phyloP scores from a whole-genome alignment of 2,888 invertebrate genomes.

The Chymomyza amoena region DNA sequence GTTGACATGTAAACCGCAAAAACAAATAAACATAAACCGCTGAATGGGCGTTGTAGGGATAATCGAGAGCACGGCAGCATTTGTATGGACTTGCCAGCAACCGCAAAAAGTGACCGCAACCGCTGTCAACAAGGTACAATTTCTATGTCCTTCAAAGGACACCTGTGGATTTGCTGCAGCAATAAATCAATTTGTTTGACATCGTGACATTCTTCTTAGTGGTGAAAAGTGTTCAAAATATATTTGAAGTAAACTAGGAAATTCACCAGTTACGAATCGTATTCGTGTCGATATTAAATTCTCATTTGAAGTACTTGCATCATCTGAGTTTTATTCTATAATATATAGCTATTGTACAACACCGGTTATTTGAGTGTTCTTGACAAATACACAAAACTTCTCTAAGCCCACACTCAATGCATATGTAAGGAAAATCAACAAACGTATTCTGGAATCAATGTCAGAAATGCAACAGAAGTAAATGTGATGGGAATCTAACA shows the following conservation, averaged over 20 bases:
- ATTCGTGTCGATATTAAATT: not conserved
- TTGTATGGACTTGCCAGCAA: not conserved
- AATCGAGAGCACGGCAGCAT: not conserved
- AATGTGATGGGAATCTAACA: slow-evolving; percentile 28
- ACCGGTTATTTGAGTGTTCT: too few relatives aligned
- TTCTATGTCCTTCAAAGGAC: not conserved
- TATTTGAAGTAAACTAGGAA: not conserved
- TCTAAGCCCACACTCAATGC: too few relatives aligned
- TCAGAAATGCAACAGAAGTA: slow-evolving; percentile 39
- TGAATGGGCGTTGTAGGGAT: too few relatives aligned
- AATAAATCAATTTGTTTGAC: not conserved
- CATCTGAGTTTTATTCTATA: not conserved
- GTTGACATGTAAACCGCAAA: too few relatives aligned
- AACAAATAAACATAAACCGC: too few relatives aligned
- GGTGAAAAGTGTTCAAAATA: too few relatives aligned
- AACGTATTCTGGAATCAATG: not conserved
- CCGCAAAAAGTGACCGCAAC: not conserved
- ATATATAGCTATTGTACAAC: too few relatives aligned
- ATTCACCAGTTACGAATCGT: not conserved
- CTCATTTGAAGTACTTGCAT: not conserved
- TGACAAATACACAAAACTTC: too few relatives aligned
- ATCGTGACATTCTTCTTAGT: not conserved
- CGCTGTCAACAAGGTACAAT: not conserved
- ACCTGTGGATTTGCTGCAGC: not conserved
- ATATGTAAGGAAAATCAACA: too few relatives aligned